phyloP scores from a whole-genome alignment of 2,113 vertebrate genomes.

The Pavo muticus region DNA sequence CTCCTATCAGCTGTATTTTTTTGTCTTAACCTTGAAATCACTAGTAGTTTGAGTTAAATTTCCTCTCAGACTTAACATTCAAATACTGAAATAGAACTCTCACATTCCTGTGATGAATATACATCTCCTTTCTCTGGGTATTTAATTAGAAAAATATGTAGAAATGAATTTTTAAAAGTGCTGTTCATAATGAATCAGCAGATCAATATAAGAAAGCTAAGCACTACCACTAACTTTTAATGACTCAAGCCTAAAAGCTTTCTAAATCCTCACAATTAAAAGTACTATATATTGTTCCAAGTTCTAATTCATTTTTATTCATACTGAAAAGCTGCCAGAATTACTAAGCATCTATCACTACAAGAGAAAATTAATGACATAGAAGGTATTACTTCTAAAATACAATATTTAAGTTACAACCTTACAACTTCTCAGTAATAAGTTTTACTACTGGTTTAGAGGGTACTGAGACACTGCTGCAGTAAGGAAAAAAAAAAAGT shows the following conservation, averaged over 20 bases:
- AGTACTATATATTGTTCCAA: neutral
- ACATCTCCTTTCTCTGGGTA: neutral
- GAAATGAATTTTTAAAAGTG: neutral
- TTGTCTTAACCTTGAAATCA: neutral
- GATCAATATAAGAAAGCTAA: neutral
- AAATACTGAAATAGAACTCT: neutral
- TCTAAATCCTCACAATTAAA: neutral
- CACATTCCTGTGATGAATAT: neutral
- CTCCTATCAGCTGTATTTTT: neutral
- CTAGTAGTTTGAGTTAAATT: neutral
- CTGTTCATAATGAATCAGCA: neutral
- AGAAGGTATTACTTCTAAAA: neutral
- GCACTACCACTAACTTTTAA: neutral
- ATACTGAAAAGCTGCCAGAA: neutral
- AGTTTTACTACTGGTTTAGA: neutral
- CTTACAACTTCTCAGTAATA: neutral
- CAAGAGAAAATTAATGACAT: neutral
- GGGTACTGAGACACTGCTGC: neutral
- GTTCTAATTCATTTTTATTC: neutral
- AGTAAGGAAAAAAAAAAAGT: neutral
- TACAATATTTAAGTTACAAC: neutral
- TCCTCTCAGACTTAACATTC: neutral
- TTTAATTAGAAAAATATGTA: neutral
- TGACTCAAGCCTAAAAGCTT: neutral
- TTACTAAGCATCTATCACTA: neutral